Evolutionary conservation across 2,888 invertebrate species (phyloP).

Genomic region (Phymatocera aterrima): DNA sequence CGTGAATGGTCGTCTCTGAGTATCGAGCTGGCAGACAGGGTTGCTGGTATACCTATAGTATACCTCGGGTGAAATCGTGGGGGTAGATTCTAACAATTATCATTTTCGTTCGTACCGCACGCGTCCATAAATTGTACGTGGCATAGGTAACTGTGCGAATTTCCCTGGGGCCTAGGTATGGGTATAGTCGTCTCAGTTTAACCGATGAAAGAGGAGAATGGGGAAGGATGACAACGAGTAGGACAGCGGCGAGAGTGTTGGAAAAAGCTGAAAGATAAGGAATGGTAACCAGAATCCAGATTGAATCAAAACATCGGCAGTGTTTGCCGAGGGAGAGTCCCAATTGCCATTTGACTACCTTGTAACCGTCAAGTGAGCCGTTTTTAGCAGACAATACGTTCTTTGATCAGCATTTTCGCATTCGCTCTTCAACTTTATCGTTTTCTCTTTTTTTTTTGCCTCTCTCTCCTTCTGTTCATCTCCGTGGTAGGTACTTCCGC

Average conservation of each 20-base stretch:
- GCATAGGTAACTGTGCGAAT: not conserved
- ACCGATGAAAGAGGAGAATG: not conserved
- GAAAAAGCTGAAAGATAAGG: not conserved
- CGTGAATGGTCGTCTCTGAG: not conserved
- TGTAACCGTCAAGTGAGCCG: constrained; percentile 35
- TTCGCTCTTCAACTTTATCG: not conserved
- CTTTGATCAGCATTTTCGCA: not conserved
- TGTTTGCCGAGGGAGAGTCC: constrained; percentile 20
- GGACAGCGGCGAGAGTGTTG: not conserved
- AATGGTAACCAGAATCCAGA: not conserved
- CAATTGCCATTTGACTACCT: constrained; percentile 15
- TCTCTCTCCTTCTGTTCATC: not conserved
- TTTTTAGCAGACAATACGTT: constrained; percentile 20
- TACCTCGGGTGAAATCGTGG: not conserved
- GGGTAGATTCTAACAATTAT: constrained; percentile 20
- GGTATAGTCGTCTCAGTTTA: not conserved
- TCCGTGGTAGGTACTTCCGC: not conserved
- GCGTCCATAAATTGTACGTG: not conserved
- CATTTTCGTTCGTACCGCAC: not conserved
- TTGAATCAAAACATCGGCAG: not conserved
- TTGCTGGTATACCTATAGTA: not conserved
- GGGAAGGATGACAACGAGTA: too few species aligned
- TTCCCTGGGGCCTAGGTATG: not conserved
- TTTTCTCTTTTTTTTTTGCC: not conserved
- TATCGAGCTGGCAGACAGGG: constrained; percentile 27